These are phyloP conservation scores for Lasioglossum zephyrum DNA, from an alignment of 2,888 invertebrate genomes.

Conservation along the genomic window DNA sequence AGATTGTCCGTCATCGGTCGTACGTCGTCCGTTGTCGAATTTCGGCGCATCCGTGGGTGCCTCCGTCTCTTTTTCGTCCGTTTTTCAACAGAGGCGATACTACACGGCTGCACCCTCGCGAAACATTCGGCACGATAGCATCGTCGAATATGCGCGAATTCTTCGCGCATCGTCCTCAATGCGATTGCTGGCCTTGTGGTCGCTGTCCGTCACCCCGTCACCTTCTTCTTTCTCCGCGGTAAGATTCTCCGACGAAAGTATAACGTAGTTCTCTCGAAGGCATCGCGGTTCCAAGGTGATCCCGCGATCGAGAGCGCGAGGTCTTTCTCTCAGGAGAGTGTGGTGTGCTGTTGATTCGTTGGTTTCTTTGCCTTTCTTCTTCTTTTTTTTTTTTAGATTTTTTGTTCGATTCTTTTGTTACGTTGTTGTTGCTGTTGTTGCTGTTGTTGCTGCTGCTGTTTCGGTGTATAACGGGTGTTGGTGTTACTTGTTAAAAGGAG, in stretches of 20 bases:
- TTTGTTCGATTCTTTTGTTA: slow-evolving; percentile 70
- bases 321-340: slow-evolving; percentile 76
- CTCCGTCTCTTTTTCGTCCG: background rate
- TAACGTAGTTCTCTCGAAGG: slow-evolving; percentile 14
- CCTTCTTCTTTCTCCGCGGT: slow-evolving; percentile 26
- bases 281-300: background rate
- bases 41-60: background rate
- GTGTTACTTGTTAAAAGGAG: slow-evolving; percentile 77
- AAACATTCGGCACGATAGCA: background rate
- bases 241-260: background rate
- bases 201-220: slow-evolving; percentile 25
- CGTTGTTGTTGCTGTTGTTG: slow-evolving; percentile 54
- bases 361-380: slow-evolving; percentile 63
- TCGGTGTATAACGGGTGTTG: slow-evolving; percentile 77
- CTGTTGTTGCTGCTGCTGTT: slow-evolving; percentile 56
- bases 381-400: slow-evolving; percentile 72
- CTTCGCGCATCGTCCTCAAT: background rate
- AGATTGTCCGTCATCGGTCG: slow-evolving; percentile 19
- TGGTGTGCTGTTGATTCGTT: slow-evolving; percentile 76
- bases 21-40: background rate
- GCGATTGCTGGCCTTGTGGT: background rate
- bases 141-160: background rate
- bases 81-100: background rate
- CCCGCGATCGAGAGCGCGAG: slow-evolving; percentile 39
- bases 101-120: too few relatives aligned